Evolutionary conservation across 1,140 invertebrate genomes (phyloP).

Genomic region (Ceratosolen fusciceps): DNA sequence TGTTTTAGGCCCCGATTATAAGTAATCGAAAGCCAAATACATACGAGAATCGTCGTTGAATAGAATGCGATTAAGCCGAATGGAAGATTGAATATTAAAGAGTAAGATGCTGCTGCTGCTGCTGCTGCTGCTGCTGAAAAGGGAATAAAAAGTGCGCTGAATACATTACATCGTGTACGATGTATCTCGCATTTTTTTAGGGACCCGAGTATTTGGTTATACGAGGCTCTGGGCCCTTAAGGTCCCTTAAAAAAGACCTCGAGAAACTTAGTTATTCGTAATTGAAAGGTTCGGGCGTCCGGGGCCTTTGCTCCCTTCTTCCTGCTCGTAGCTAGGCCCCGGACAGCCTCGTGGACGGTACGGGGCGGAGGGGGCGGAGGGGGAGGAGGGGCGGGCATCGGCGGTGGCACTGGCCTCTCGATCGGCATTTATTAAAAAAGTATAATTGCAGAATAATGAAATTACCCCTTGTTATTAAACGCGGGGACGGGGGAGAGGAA

Average conservation of each 20-base stretch:
- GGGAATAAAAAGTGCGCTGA: too few relatives aligned
- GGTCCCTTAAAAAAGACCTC: neutral
- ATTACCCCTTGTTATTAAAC: neutral
- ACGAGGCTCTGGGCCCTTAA: neutral
- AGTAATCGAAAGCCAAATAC: too few relatives aligned
- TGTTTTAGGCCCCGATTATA: too few relatives aligned
- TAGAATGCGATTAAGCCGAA: too few relatives aligned
- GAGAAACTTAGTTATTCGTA: neutral
- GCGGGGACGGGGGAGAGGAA: neutral
- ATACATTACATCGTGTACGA: neutral
- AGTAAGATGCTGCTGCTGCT: too few relatives aligned
- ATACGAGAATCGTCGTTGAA: too few relatives aligned
- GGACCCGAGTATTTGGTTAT: neutral
- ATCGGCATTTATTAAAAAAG: neutral
- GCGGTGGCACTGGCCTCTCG: neutral
- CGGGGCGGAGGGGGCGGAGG: too few relatives aligned
- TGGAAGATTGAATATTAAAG: too few relatives aligned
- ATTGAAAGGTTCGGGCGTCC: neutral
- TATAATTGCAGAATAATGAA: neutral
- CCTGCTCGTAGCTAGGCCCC: too few relatives aligned
- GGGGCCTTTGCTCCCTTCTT: neutral
- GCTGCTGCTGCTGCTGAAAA: too few relatives aligned
- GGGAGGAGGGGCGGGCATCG: too few relatives aligned
- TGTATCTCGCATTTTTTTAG: neutral
- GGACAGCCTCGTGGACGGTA: too few relatives aligned